Evolutionary conservation across 1,140 invertebrate species (phyloP), one percentile per base, ranked within the genome.

Genomic region (Leptinotarsa undecemlineata): DNA sequence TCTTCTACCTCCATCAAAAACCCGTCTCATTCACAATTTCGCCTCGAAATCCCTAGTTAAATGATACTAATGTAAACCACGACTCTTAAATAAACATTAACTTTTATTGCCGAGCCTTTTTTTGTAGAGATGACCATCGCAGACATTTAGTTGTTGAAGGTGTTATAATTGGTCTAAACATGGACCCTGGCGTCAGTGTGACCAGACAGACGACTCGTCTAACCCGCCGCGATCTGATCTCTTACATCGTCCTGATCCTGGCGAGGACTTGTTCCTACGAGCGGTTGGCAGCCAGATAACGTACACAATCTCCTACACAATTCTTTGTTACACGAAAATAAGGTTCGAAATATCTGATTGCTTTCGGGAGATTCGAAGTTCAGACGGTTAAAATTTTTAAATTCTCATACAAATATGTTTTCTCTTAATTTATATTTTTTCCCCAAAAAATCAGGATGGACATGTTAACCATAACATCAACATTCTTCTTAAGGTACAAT

Each of bases 101-200:
- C 73, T 76, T 78, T 74, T 73, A 78, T 75, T 76, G 74, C 67
- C 60, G 33, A 68, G 48, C 48, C 68, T 69, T 75, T 78, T 74
- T 76, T 78, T 79, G 60, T 71, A 60, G 72, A 77, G 76, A 82
- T 81, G 81, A 77, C 80, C 80, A 81, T 82, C 80, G 81, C 73
- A 80, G 78, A 81, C 80, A 81, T 82, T 82, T 81, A 80, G 81
- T 81, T 82, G 81, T 82, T 80, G 80, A 81, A 82, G 81, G 81
- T 82, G 81, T 82, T 82, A 82, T 82, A 82, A 82, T 82, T 82
- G 81, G 81, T 81, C 78, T 81, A 81, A 81, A 81, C 81, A 82
- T 70, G 77, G 77, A 76, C 73, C 68, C 79, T 81, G 81, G 81
- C 81, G 81, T 82, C 81, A 81, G 74, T 71, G 33, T 75, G 81